phyloP scores from a whole-genome alignment of 2,888 invertebrate genomes.

The Gymnosoma rotundatum region DNA sequence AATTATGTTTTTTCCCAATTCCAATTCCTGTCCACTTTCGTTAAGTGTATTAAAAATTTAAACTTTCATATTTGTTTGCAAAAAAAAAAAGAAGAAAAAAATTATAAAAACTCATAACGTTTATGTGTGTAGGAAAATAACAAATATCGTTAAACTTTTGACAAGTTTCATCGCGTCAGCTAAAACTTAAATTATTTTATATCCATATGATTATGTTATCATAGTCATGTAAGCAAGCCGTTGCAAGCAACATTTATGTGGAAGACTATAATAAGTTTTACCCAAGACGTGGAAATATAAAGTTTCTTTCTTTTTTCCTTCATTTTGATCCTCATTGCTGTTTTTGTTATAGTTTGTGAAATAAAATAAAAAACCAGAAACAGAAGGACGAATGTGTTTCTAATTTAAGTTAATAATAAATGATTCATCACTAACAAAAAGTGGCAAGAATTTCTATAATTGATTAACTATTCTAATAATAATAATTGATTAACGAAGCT shows the following conservation, averaged over 20 bases:
- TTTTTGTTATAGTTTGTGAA: constrained; percentile 16
- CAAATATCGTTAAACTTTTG: constrained; percentile 52
- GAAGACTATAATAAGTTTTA: constrained; percentile 47
- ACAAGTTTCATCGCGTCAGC: constrained; percentile 66
- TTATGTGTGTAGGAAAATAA: constrained; percentile 10
- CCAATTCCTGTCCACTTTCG: too few relatives aligned
- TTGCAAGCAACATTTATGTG: constrained; percentile 22
- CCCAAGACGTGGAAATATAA: constrained; percentile 32
- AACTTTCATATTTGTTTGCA: too few relatives aligned
- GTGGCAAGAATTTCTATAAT: not conserved
- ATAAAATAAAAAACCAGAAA: constrained; percentile 7
- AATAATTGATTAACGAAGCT: too few relatives aligned
- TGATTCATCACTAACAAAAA: too few relatives aligned
- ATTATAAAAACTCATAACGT: constrained; percentile 32
- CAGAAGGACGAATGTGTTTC: constrained; percentile 15
- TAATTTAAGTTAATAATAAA: not conserved
- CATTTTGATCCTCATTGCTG: constrained; percentile 10
- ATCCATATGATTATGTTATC: constrained; percentile 11
- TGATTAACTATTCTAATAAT: constrained; percentile 14
- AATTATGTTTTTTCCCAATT: too few relatives aligned
- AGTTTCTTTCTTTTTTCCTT: constrained; percentile 17
- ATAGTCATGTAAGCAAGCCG: constrained; percentile 32
- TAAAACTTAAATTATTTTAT: constrained; percentile 50
- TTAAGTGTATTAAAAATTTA: too few relatives aligned
- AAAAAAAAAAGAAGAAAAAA: too few relatives aligned